A percentile compares a stretch with the other conserved stretches of the same genome.
Evolutionary conservation across 2,888 invertebrate genomes (phyloP).

Genomic region (Drosophila nr. fundita): DNA sequence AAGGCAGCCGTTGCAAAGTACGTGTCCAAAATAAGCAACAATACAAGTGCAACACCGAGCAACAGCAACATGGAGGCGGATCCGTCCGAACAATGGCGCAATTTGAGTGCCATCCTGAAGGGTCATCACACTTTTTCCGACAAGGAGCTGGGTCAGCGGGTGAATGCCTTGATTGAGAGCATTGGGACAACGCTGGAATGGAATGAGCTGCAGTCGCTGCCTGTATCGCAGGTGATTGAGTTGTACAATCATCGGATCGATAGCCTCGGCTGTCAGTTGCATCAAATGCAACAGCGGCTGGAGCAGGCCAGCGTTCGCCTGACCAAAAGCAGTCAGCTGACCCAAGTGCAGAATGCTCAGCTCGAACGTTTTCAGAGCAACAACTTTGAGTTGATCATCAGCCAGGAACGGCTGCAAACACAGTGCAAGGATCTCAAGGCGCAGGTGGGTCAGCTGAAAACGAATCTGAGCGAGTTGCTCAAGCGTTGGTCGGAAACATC

Average conservation of each 20-base stretch:
- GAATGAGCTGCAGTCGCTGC: conserved; percentile 70
- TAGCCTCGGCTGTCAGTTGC: conserved; percentile 72
- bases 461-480: conserved; percentile 77
- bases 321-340: conserved; percentile 77
- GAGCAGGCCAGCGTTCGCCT: conserved; percentile 81
- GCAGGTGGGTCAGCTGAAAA: conserved; percentile 81
- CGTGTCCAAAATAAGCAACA: conserved; percentile 62
- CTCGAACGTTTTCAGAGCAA: conserved; percentile 81
- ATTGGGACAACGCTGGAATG: conserved; percentile 71
- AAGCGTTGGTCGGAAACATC: conserved; percentile 81
- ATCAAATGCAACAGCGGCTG: conserved; percentile 71
- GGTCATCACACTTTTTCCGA: conserved; percentile 80
- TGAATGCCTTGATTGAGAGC: conserved; percentile 77
- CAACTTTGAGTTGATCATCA: conserved; percentile 83
- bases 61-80: conserved; percentile 23
- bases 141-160: conserved; percentile 81
- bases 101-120: conserved; percentile 81
- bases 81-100: conserved; percentile 79
- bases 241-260: conserved; percentile 83
- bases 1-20: conserved; percentile 80
- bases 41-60: neutral
- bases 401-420: conserved; percentile 82
- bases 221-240: conserved; percentile 82
- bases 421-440: conserved; percentile 82
- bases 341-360: conserved; percentile 82